These are phyloP conservation scores for Psix sp. DNA, from an alignment of 1,140 invertebrate species.

Conservation along the genomic window DNA sequence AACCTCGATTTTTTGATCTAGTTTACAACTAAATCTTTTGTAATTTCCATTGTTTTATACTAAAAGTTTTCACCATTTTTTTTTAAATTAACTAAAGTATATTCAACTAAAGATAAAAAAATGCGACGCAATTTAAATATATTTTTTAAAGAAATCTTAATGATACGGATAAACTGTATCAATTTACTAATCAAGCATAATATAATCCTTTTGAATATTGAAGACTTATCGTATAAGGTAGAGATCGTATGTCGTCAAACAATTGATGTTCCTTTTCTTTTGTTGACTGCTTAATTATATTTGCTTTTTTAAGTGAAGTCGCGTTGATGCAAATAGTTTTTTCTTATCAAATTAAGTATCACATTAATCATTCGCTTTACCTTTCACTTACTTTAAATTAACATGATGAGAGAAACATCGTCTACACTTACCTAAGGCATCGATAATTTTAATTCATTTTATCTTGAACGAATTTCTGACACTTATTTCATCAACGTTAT, in stretches of 20 bases:
- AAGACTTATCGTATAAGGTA: slow-evolving; percentile 42
- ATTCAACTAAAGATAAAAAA: slow-evolving; percentile 17
- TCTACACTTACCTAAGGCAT: slow-evolving; percentile 33
- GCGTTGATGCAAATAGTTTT: slow-evolving; percentile 51
- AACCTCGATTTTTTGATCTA: too few species aligned
- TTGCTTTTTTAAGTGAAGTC: slow-evolving; percentile 53
- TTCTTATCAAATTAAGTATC: slow-evolving; percentile 57
- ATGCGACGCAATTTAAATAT: background rate
- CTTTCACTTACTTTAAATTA: slow-evolving; percentile 42
- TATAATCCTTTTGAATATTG: slow-evolving; percentile 36
- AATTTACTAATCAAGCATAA: slow-evolving; percentile 28
- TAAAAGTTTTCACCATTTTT: too few species aligned
- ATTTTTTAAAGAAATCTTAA: slow-evolving; percentile 8
- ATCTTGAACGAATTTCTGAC: slow-evolving; percentile 32
- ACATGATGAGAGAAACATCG: slow-evolving; percentile 31
- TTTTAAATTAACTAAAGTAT: background rate
- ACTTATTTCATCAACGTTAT: slow-evolving; percentile 13
- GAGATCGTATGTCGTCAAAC: slow-evolving; percentile 53
- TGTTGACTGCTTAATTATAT: slow-evolving; percentile 47
- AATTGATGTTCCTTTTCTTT: slow-evolving; percentile 45
- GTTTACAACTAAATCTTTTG: too few species aligned
- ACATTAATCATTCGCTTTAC: slow-evolving; percentile 51
- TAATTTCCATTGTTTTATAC: too few species aligned
- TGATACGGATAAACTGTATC: slow-evolving; percentile 30
- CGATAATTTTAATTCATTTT: slow-evolving; percentile 44